Evolutionary conservation across 2,113 vertebrate species (phyloP).

Genomic region (Bambusicola thoracicus): DNA sequence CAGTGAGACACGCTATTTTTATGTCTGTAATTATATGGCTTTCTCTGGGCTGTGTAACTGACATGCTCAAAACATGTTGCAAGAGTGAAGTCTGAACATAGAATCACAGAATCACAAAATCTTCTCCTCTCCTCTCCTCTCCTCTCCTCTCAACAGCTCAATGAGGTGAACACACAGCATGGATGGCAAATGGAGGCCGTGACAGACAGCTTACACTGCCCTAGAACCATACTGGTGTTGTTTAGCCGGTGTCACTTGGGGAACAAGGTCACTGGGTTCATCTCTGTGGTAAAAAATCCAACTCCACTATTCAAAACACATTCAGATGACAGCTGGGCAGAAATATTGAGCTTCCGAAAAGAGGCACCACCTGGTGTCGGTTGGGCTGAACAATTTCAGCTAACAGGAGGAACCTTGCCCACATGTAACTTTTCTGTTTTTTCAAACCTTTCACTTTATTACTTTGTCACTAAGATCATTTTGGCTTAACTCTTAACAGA

Average conservation of each 20-base stretch:
- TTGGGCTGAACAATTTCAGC: background rate
- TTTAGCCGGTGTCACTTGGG: background rate
- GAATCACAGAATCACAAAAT: too few species aligned
- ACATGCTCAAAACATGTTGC: background rate
- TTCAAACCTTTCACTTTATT: background rate
- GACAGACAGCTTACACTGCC: background rate
- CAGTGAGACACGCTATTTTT: background rate
- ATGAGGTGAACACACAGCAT: rapidly evolving
- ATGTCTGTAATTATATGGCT: background rate
- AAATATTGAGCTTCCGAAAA: background rate
- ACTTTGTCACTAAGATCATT: background rate
- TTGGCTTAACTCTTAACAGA: background rate
- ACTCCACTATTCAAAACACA: background rate
- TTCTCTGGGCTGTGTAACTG: background rate
- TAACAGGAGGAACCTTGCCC: background rate
- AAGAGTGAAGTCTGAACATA: background rate
- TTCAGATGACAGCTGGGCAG: background rate
- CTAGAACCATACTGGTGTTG: background rate
- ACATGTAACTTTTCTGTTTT: background rate
- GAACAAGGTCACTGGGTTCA: background rate
- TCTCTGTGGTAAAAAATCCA: background rate
- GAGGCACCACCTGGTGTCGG: background rate
- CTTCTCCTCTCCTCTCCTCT: background rate
- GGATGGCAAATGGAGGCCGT: rapidly evolving
- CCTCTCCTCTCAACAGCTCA: background rate